Percentiles rank a stretch among this genome's conserved stretches.
These are phyloP conservation scores for Montipora efflorescens DNA, from an alignment of 64 coral and sea anemone genomes.

Conservation along the genomic window DNA sequence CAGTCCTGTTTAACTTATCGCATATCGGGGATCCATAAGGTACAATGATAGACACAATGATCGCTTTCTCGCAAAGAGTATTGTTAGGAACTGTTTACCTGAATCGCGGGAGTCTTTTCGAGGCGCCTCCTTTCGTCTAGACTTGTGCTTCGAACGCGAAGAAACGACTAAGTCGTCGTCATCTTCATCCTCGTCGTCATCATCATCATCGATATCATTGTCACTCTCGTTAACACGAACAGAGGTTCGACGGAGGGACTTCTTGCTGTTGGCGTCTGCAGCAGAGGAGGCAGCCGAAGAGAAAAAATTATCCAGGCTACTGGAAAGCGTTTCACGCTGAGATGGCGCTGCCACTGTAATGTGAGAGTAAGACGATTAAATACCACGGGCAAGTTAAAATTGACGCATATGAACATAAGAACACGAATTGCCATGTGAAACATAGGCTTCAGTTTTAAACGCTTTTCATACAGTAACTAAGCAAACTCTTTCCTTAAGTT, in stretches of 20 bases:
- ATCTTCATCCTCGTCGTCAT: constrained; percentile 30
- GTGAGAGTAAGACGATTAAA: background rate
- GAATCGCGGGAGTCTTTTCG: constrained; percentile 2
- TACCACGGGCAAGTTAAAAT: background rate
- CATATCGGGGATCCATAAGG: too few relatives aligned
- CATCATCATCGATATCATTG: constrained; percentile 24
- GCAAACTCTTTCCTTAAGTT: too few relatives aligned
- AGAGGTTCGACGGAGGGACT: constrained; percentile 20
- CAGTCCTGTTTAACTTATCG: too few relatives aligned
- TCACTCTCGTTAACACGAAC: background rate
- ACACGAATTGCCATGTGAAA: too few relatives aligned
- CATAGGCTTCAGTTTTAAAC: too few relatives aligned
- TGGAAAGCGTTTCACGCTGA: constrained; percentile 9
- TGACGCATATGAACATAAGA: background rate
- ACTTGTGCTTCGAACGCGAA: constrained; percentile 5
- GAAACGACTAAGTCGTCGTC: constrained; percentile 26
- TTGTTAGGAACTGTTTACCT: background rate
- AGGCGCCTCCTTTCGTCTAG: background rate
- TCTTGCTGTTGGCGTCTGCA: constrained; percentile 12
- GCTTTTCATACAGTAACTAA: too few relatives aligned
- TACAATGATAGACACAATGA: too few relatives aligned
- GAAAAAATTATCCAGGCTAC: constrained; percentile 45
- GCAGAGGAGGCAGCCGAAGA: background rate
- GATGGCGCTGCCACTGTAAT: background rate
- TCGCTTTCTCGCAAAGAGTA: too few relatives aligned